Percentiles rank a stretch among this genome's conserved stretches.
These are phyloP conservation scores for Luehdorfia chinensis DNA, from an alignment of 1,140 invertebrate genomes.

Conservation along the genomic window DNA sequence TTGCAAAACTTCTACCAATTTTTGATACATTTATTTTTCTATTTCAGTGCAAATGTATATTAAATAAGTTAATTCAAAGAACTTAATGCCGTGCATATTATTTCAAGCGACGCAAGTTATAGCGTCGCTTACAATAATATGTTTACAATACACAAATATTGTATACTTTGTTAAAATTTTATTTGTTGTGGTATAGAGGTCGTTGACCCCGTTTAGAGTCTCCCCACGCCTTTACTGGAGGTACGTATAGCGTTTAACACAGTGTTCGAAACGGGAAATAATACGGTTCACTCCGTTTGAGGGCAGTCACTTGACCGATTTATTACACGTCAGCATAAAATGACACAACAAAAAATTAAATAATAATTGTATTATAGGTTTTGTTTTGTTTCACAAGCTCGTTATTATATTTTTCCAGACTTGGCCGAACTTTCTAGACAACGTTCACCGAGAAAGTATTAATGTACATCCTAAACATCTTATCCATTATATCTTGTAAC, in stretches of 20 bases:
- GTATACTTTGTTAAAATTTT: background rate
- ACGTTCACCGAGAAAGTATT: conserved; percentile 11
- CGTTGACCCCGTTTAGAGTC: conserved; percentile 63
- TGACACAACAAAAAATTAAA: conserved; percentile 1
- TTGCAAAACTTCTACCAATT: too few relatives aligned
- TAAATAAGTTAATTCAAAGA: too few relatives aligned
- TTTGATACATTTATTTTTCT: too few relatives aligned
- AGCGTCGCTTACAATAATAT: too few relatives aligned
- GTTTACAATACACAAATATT: too few relatives aligned
- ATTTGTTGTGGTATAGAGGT: conserved; percentile 38
- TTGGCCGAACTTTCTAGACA: conserved; percentile 3
- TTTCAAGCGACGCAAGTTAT: too few relatives aligned
- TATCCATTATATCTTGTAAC: too few relatives aligned
- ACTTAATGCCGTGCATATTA: too few relatives aligned
- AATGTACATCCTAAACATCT: too few relatives aligned
- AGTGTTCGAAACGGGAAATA: conserved; percentile 69
- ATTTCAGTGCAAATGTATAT: too few relatives aligned
- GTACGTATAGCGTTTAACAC: conserved; percentile 42
- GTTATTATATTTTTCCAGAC: background rate
- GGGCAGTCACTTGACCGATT: conserved; percentile 28
- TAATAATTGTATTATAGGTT: conserved; percentile 11
- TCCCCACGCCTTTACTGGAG: conserved; percentile 50
- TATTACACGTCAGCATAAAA: conserved; percentile 5
- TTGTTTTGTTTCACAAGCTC: conserved; percentile 3
- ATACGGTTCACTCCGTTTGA: conserved; percentile 68